phyloP scores from a whole-genome alignment of 2,113 vertebrate species.

The Puma concolor region DNA sequence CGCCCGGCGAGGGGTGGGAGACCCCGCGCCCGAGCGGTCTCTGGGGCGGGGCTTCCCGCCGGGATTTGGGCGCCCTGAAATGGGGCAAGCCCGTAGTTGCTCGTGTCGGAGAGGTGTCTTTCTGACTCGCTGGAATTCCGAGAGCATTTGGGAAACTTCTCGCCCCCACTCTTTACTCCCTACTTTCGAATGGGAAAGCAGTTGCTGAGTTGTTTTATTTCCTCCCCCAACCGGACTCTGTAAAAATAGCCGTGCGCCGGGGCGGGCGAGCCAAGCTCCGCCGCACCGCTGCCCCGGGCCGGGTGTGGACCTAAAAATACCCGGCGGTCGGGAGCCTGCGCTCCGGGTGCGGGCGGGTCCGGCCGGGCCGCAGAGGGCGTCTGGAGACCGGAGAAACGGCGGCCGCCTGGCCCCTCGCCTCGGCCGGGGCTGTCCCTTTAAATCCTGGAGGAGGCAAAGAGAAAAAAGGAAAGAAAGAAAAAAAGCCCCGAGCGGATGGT shows the following conservation, averaged over 20 bases:
- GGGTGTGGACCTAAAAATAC: slow-evolving; percentile 60
- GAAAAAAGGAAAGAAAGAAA: slow-evolving; percentile 72
- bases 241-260: slow-evolving; percentile 52
- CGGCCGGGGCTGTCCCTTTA: slow-evolving; percentile 71
- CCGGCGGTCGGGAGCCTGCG: not conserved
- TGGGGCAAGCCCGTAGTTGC: not conserved
- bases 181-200: slow-evolving; percentile 46
- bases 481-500: slow-evolving; percentile 55
- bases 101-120: not conserved
- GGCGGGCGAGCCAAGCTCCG: slow-evolving; percentile 6
- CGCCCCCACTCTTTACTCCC: not conserved
- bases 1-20: rapidly evolving
- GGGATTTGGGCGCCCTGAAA: not conserved
- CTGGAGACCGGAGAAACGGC: slow-evolving; percentile 77
- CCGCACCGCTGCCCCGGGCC: not conserved
- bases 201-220: slow-evolving; percentile 42
- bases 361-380: slow-evolving; percentile 81
- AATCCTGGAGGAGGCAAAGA: slow-evolving; percentile 76
- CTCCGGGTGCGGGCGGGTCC: slow-evolving; percentile 33
- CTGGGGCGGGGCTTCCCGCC: not conserved
- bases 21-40: rapidly evolving
- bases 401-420: slow-evolving; percentile 42
- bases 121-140: not conserved
- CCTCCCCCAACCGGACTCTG: slow-evolving; percentile 25
- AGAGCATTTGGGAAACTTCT: slow-evolving; percentile 68